Percentiles rank a stretch among this genome's conserved stretches.
phyloP scores from a whole-genome alignment of 1,140 invertebrate genomes.

The Meloidogyne floridensis region DNA sequence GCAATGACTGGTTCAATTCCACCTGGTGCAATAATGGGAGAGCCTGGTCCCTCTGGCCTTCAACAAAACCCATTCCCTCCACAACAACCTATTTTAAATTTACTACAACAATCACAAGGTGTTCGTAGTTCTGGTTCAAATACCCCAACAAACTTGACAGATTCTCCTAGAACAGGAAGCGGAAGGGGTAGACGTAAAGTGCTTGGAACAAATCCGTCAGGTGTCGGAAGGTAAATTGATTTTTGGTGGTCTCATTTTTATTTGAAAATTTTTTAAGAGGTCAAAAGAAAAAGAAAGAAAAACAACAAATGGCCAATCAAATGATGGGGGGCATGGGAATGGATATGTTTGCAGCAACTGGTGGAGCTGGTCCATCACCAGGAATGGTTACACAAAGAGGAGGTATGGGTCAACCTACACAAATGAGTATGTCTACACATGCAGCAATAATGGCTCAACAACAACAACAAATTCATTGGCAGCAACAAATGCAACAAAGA shows the following conservation, averaged over 20 bases:
- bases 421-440: slow-evolving; percentile 18
- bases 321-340: slow-evolving; percentile 13
- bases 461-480: slow-evolving; percentile 21
- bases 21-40: slow-evolving; percentile 12
- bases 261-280: slow-evolving; percentile 13
- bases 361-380: not conserved
- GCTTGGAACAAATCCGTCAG: slow-evolving; percentile 24
- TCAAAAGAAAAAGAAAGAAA: slow-evolving; percentile 33
- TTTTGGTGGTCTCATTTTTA: not conserved
- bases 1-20: slow-evolving; percentile 13
- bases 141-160: slow-evolving; percentile 14
- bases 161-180: slow-evolving; percentile 23
- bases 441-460: slow-evolving; percentile 17
- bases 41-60: not conserved
- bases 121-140: slow-evolving; percentile 26
- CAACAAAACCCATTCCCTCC: not conserved
- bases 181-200: slow-evolving; percentile 32
- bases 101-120: slow-evolving; percentile 30
- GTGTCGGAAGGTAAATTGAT: slow-evolving; percentile 13
- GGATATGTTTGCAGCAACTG: not conserved
- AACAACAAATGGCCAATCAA: slow-evolving; percentile 13
- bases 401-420: not conserved
- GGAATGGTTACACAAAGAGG: not conserved
- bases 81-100: slow-evolving; percentile 35
- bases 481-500: not conserved